Conservation (phyloP, 2,113 vertebrate genomes). For the Typhlomys cinereus region DNA sequence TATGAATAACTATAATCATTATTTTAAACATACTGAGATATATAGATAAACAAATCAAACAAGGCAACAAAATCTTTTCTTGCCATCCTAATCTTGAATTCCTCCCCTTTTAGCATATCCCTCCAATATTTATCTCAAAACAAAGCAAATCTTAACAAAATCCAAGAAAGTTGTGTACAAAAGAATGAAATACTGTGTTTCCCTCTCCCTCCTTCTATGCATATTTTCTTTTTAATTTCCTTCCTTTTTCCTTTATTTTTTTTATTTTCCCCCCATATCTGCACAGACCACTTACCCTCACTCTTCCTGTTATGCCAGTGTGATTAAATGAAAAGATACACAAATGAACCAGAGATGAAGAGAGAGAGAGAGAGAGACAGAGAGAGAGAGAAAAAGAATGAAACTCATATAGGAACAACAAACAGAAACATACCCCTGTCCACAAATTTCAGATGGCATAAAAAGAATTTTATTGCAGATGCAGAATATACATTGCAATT, state of each 20-base stretch:
- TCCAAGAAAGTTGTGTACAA: slow-evolving; percentile 97
- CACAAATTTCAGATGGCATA: slow-evolving; percentile 95
- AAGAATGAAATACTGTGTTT: slow-evolving; percentile 88
- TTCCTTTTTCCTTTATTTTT: slow-evolving; percentile 44
- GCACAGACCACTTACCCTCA: slow-evolving; percentile 65
- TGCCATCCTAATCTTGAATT: slow-evolving; percentile 91
- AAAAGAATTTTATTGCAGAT: slow-evolving; percentile 99
- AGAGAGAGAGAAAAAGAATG: not conserved
- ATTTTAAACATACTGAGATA: slow-evolving; percentile 79
- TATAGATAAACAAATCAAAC: slow-evolving; percentile 88
- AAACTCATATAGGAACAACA: not conserved
- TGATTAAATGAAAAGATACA: slow-evolving; percentile 43
- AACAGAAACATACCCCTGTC: slow-evolving; percentile 64
- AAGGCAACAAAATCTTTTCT: slow-evolving; percentile 99
- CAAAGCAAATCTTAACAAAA: slow-evolving; percentile 58
- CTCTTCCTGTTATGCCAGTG: not conserved
- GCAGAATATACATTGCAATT: slow-evolving; percentile 92
- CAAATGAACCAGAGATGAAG: slow-evolving; percentile 31
- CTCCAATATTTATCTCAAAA: slow-evolving; percentile 52
- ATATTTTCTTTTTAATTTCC: slow-evolving; percentile 68
- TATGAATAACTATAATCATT: slow-evolving; percentile 80
- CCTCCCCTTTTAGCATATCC: slow-evolving; percentile 46
- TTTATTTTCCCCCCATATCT: slow-evolving; percentile 61
- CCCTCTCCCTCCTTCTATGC: slow-evolving; percentile 21
- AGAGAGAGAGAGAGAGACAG: not conserved